A percentile compares a stretch with the other conserved stretches of the same genome.
Conservation (phyloP, 1,140 invertebrate species). For the Steinernema khuongi region DNA sequence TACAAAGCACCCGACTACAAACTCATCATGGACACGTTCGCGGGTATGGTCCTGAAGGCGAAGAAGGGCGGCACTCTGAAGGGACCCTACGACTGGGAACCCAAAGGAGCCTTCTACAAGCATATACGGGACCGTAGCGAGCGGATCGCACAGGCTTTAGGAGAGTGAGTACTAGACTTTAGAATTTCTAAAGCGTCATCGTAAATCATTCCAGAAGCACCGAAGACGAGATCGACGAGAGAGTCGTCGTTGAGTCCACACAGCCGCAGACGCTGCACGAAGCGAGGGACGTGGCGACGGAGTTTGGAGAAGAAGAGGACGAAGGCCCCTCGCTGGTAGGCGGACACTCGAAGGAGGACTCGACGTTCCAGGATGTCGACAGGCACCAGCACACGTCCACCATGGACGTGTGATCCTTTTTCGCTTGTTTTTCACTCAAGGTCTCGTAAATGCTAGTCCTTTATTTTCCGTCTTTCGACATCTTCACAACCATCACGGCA, state of each 20-base stretch:
- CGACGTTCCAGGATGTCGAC: not conserved
- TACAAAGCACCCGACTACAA: conserved; percentile 6
- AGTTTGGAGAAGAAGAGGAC: not conserved
- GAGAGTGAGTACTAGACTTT: not conserved
- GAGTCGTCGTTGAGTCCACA: not conserved
- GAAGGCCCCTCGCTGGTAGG: not conserved
- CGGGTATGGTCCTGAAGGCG: not conserved
- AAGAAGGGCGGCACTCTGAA: not conserved
- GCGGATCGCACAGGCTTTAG: not conserved
- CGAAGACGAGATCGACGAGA: not conserved
- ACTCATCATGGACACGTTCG: not conserved
- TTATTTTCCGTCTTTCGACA: not conserved
- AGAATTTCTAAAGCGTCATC: not conserved
- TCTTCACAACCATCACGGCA: not conserved
- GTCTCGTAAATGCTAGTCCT: too few relatives aligned
- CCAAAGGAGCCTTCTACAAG: not conserved
- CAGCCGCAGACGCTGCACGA: not conserved
- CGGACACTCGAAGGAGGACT: not conserved
- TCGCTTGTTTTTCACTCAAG: too few relatives aligned
- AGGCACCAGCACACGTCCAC: too few relatives aligned
- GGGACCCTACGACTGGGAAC: not conserved
- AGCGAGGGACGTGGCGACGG: not conserved
- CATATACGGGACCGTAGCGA: not conserved
- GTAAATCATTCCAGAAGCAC: not conserved
- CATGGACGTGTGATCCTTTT: too few relatives aligned